Evolutionary conservation across 1,140 invertebrate genomes (phyloP).

Genomic region (Oedothorax gibbosus): DNA sequence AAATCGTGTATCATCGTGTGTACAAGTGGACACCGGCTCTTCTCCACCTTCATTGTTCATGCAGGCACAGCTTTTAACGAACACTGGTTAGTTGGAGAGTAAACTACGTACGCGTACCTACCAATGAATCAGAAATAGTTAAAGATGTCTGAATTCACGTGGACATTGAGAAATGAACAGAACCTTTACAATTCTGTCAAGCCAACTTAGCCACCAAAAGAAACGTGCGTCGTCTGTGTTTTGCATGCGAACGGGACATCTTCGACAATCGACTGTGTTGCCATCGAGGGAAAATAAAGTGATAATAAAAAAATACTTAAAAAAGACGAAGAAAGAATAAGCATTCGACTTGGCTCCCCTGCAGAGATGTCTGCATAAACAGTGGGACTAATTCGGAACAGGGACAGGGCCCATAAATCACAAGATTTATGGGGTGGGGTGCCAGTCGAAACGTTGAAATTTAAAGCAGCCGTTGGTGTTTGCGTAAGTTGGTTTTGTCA

Average conservation of each 20-base stretch:
- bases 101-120: too few relatives aligned
- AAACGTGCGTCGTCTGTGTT: constrained; percentile 7
- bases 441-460: too few relatives aligned
- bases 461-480: too few relatives aligned
- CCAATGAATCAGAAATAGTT: too few relatives aligned
- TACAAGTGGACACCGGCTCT: too few relatives aligned
- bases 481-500: too few relatives aligned
- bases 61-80: too few relatives aligned
- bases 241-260: constrained; percentile 52
- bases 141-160: too few relatives aligned
- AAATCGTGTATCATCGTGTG: too few relatives aligned
- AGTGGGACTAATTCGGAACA: constrained; percentile 46
- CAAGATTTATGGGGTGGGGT: not conserved
- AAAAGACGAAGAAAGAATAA: constrained; percentile 28
- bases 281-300: not conserved
- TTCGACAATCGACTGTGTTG: constrained; percentile 12
- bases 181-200: not conserved
- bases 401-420: constrained; percentile 53
- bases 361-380: constrained; percentile 43
- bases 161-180: too few relatives aligned
- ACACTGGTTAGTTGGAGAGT: too few relatives aligned
- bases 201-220: constrained; percentile 36
- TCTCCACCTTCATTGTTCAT: too few relatives aligned
- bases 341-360: constrained; percentile 23
- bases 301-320: not conserved